Conservation (phyloP, 2,113 vertebrate species). For the Oenanthe oenanthe region DNA sequence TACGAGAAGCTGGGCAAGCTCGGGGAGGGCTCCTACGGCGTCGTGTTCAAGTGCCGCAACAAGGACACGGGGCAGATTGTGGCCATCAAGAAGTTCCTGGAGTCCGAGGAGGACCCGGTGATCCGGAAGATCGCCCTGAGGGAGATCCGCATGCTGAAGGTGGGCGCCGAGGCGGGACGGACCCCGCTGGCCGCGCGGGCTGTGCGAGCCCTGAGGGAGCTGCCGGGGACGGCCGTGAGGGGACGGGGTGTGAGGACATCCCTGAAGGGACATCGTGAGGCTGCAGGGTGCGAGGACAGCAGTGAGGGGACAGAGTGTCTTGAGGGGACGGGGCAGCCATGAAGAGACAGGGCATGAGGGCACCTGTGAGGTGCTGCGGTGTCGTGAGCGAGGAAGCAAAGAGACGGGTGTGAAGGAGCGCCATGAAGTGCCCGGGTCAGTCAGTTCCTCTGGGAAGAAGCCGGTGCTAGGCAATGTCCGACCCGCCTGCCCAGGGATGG, state of each 20-base stretch:
- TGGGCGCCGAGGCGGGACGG: background rate
- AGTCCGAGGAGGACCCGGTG: constrained; percentile 92
- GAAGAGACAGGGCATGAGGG: background rate
- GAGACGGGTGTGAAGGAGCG: accelerated
- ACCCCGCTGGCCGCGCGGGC: background rate
- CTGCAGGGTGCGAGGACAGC: background rate
- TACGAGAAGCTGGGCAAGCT: constrained; percentile 94
- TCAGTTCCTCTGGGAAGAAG: background rate
- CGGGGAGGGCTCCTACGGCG: constrained; percentile 93
- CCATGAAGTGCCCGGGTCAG: background rate
- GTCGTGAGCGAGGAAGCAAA: background rate
- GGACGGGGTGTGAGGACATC: background rate
- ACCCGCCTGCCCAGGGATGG: accelerated
- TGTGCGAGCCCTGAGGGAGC: background rate
- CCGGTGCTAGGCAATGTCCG: accelerated
- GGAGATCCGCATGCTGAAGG: constrained; percentile 96
- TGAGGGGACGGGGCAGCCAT: background rate
- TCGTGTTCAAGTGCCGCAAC: constrained; percentile 95
- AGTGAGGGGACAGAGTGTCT: accelerated
- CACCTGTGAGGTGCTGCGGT: background rate
- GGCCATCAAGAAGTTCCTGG: constrained; percentile 95
- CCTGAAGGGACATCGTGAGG: background rate
- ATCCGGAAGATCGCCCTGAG: constrained; percentile 93
- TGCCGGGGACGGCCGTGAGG: background rate
- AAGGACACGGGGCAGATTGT: constrained; percentile 90